phyloP scores from a whole-genome alignment of 1,140 invertebrate species.

The Cyclargus thomasi region DNA sequence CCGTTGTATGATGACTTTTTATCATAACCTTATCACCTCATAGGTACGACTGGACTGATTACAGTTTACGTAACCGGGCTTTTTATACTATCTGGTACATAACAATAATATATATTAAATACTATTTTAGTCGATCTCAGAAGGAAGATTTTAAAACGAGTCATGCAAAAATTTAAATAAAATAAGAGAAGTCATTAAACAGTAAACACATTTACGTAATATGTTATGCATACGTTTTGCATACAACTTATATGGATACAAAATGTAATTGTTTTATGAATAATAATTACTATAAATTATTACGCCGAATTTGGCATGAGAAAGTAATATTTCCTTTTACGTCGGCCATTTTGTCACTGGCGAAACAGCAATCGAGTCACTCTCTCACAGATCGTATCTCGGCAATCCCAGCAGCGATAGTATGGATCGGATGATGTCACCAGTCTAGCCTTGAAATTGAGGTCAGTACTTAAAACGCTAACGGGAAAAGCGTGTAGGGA shows the following conservation, averaged over 20 bases:
- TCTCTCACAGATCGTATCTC: background rate
- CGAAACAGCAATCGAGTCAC: slow-evolving; percentile 26
- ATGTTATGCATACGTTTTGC: slow-evolving; percentile 19
- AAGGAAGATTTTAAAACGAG: background rate
- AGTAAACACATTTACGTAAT: slow-evolving; percentile 31
- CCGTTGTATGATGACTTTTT: background rate
- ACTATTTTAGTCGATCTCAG: background rate
- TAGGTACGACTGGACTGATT: slow-evolving; percentile 9
- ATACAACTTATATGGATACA: slow-evolving; percentile 2
- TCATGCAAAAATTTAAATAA: background rate
- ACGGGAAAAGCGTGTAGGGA: slow-evolving; percentile 43
- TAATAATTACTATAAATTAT: background rate
- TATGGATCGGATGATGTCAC: slow-evolving; percentile 59
- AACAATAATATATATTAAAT: too few species aligned
- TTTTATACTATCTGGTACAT: background rate
- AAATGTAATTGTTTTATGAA: slow-evolving; percentile 8
- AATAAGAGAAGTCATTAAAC: background rate
- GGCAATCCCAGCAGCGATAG: slow-evolving; percentile 34
- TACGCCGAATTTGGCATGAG: background rate
- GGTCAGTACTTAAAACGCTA: slow-evolving; percentile 57
- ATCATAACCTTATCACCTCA: slow-evolving; percentile 21
- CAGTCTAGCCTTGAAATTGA: slow-evolving; percentile 64
- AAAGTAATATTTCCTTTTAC: slow-evolving; percentile 10
- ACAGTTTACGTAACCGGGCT: slow-evolving; percentile 23
- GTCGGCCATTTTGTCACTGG: background rate